These are phyloP conservation scores for Botia kubotai DNA, from an alignment of 2,797 vertebrate genomes.

Conservation along the genomic window DNA sequence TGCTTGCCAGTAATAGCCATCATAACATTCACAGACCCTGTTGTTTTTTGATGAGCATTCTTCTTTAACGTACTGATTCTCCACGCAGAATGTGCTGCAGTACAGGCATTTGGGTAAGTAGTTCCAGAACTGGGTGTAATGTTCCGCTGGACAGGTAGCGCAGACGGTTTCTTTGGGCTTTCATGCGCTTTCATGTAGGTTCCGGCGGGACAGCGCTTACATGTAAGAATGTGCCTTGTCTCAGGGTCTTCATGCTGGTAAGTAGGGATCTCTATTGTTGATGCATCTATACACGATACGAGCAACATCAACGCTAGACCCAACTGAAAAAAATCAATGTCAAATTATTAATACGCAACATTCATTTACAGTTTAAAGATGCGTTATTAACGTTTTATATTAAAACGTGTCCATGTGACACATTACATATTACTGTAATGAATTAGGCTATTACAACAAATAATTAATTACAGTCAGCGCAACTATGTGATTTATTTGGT, in stretches of 20 bases:
- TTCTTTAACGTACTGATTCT: slow-evolving; percentile 68
- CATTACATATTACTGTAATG: not conserved
- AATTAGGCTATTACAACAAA: not conserved
- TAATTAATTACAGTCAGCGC: not conserved
- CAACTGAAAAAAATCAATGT: slow-evolving; percentile 11
- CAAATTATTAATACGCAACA: not conserved
- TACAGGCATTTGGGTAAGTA: slow-evolving; percentile 76
- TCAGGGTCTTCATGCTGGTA: slow-evolving; percentile 52
- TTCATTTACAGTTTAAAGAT: not conserved
- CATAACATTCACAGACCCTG: slow-evolving; percentile 75
- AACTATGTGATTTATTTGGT: not conserved
- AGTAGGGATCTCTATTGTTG: slow-evolving; percentile 19
- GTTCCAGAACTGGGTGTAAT: slow-evolving; percentile 76
- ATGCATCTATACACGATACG: slow-evolving; percentile 44
- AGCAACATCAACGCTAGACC: slow-evolving; percentile 42
- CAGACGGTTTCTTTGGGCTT: slow-evolving; percentile 69
- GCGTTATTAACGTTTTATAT: no score
- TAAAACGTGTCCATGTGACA: not conserved
- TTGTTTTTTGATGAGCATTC: slow-evolving; percentile 69
- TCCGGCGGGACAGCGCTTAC: slow-evolving; percentile 69
- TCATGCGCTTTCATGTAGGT: slow-evolving; percentile 61
- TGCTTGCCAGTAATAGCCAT: slow-evolving; percentile 62
- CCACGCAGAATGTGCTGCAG: slow-evolving; percentile 70
- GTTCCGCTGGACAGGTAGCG: slow-evolving; percentile 44
- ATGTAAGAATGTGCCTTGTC: slow-evolving; percentile 58